Percentiles rank a stretch among this genome's conserved stretches.
These are phyloP conservation scores for Felis chaus DNA, from an alignment of 2,113 vertebrate species.

Conservation along the genomic window DNA sequence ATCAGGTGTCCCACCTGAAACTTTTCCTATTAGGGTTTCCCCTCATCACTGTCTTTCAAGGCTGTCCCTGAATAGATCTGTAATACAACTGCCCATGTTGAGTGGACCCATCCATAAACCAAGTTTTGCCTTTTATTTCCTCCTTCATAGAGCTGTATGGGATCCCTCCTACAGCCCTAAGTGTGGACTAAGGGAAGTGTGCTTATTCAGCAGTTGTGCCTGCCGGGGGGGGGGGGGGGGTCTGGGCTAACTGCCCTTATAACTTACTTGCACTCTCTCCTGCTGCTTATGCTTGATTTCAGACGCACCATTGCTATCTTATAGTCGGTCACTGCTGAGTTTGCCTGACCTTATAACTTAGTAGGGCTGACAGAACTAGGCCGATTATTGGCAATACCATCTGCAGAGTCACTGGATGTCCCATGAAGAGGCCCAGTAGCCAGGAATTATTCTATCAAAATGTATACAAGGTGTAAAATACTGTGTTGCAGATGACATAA, in stretches of 20 bases:
- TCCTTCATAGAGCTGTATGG: not conserved
- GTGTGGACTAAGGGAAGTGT: not conserved
- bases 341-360: not conserved
- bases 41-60: not conserved
- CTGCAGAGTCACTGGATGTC: not conserved
- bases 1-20: not conserved
- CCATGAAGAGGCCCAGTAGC: not conserved
- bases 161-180: not conserved
- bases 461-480: not conserved
- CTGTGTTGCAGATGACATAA: not conserved
- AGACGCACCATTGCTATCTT: not conserved
- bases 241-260: not conserved
- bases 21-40: not conserved
- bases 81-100: not conserved
- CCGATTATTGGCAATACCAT: not conserved
- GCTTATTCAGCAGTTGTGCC: not conserved
- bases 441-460: not conserved
- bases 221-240: not conserved
- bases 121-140: not conserved
- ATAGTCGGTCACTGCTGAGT: not conserved
- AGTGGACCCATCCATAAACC: not conserved
- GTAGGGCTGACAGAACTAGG: not conserved
- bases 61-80: not conserved
- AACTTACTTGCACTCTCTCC: not conserved
- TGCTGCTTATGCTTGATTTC: not conserved